phyloP scores from a whole-genome alignment of 2,113 vertebrate species.

The Apodemus speciosus region DNA sequence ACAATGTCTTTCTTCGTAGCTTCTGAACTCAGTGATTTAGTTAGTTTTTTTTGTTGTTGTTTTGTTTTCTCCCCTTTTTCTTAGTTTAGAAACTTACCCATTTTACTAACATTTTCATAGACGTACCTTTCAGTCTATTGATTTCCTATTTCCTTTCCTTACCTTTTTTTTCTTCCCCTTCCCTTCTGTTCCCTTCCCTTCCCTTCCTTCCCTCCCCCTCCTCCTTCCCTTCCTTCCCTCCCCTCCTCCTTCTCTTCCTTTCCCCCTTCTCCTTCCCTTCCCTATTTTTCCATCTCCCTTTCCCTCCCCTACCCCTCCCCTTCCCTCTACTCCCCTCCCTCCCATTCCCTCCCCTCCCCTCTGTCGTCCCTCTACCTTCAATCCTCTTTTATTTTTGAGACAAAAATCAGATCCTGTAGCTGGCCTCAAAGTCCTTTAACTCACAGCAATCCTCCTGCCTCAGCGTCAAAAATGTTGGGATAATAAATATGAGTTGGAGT shows the following conservation, averaged over 20 bases:
- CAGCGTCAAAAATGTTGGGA: background rate
- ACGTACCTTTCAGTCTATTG: background rate
- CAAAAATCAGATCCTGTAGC: background rate
- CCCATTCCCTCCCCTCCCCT: no score
- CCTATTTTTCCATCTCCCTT: rapidly evolving
- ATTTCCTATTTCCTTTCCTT: background rate
- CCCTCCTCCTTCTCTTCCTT: no score
- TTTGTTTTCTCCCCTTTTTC: background rate
- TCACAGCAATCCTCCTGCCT: background rate
- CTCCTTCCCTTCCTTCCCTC: rapidly evolving
- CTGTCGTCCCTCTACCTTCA: no score
- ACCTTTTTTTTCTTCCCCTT: background rate
- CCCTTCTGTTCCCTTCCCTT: background rate
- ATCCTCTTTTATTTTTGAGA: background rate
- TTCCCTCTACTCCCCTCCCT: no score
- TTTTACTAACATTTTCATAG: background rate
- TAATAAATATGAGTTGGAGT: background rate
- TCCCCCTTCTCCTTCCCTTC: no score
- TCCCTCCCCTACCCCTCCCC: no score
- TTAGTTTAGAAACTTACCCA: background rate
- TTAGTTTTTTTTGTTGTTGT: background rate
- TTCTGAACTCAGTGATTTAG: background rate
- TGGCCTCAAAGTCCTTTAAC: background rate
- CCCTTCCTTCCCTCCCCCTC: no score
- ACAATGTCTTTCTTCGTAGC: background rate